These are phyloP conservation scores for Hirtodrosophila alboralis DNA, from an alignment of 2,888 invertebrate species.

Conservation along the genomic window DNA sequence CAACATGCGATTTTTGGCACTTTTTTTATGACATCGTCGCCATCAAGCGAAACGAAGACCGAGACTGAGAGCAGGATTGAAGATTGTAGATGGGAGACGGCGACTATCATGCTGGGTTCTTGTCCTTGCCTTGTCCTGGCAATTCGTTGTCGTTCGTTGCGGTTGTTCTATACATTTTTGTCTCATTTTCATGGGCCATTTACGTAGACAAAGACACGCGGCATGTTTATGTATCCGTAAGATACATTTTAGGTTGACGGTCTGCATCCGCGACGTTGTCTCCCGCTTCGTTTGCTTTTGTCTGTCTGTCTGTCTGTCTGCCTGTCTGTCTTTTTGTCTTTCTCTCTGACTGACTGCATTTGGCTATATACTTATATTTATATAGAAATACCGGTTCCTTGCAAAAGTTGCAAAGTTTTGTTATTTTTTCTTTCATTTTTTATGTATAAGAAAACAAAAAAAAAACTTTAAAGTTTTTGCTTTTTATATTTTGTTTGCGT, in stretches of 20 bases:
- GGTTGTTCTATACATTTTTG: conserved; percentile 61
- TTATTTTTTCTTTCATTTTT: conserved; percentile 18
- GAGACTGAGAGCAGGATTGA: neutral
- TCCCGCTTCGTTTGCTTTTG: conserved; percentile 24
- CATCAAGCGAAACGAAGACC: conserved; percentile 31
- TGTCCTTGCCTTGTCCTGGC: conserved; percentile 44
- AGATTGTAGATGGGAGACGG: conserved; percentile 10
- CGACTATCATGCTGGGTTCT: conserved; percentile 62
- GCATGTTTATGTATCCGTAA: conserved; percentile 75
- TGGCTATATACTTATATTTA: conserved; percentile 26
- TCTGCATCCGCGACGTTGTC: conserved; percentile 41
- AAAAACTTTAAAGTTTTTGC: conserved; percentile 35
- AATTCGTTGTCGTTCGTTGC: conserved; percentile 16
- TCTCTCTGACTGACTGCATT: conserved; percentile 49
- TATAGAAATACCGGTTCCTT: conserved; percentile 65
- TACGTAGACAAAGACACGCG: conserved; percentile 75
- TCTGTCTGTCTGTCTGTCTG: conserved; percentile 9
- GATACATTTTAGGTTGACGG: conserved; percentile 68
- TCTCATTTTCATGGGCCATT: conserved; percentile 79
- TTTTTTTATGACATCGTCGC: conserved; percentile 65
- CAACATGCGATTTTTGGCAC: conserved; percentile 73
- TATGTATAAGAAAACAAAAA: too few relatives aligned
- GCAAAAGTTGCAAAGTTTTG: conserved; percentile 58
- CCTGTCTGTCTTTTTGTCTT: conserved; percentile 13
- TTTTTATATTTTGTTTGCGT: conserved; percentile 19